Conservation (phyloP, 2,888 invertebrate genomes). For the Leistus spinibarbis region DNA sequence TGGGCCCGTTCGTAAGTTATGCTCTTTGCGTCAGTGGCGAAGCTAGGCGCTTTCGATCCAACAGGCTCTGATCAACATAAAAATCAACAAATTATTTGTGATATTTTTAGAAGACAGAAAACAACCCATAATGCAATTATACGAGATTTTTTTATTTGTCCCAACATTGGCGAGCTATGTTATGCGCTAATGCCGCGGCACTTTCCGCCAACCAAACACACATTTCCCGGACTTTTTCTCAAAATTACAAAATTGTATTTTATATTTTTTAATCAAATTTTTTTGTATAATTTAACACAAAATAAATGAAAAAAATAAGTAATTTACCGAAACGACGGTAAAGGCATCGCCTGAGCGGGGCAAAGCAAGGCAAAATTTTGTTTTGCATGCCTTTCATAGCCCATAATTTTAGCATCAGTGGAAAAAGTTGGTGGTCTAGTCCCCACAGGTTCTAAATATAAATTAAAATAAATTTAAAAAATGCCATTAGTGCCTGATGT, state of each 20-base stretch:
- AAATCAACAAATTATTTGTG: conserved; percentile 20
- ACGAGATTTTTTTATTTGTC: no score
- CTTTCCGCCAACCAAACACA: not conserved
- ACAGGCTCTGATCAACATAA: conserved; percentile 62
- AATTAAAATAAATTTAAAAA: not conserved
- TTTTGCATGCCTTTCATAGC: conserved; percentile 67
- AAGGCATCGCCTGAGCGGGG: conserved; percentile 78
- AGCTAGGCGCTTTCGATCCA: conserved; percentile 67
- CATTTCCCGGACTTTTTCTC: not conserved
- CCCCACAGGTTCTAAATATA: conserved; percentile 67
- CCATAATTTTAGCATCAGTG: conserved; percentile 69
- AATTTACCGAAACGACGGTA: conserved; percentile 49
- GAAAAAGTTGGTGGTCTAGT: conserved; percentile 75
- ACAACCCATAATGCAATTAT: no score
- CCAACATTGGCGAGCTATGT: no score
- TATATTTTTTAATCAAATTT: no score
- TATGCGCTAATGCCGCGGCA: no score
- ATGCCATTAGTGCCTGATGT: not conserved
- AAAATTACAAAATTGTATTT: not conserved
- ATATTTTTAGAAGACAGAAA: no score
- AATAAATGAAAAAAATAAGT: not conserved
- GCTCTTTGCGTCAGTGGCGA: conserved; percentile 67
- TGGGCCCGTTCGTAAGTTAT: conserved; percentile 66
- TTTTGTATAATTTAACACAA: not conserved
- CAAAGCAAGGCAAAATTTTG: conserved; percentile 72